Percentiles rank a stretch among this genome's conserved stretches.
Conservation (phyloP, 1,140 invertebrate species). For the Microplitis demolitor region DNA sequence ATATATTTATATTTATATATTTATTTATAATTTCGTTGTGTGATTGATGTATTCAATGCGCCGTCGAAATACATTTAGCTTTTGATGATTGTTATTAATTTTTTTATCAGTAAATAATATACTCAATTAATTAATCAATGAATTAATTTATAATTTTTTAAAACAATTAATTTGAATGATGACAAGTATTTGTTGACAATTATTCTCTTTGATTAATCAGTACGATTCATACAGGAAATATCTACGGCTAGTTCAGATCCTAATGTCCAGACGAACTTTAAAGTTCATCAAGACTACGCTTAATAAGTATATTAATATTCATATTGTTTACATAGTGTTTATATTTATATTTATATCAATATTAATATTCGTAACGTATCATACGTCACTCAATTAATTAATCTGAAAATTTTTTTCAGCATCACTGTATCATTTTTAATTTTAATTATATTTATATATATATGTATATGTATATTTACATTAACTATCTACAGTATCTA, state of each 20-base stretch:
- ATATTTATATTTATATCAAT: constrained; percentile 21
- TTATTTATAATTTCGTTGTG: constrained; percentile 25
- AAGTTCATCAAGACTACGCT: neutral
- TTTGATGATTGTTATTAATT: neutral
- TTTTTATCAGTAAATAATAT: neutral
- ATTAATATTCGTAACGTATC: too few species aligned
- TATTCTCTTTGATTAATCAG: constrained; percentile 5
- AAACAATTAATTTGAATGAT: neutral
- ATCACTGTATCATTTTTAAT: constrained; percentile 27
- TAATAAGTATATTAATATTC: neutral
- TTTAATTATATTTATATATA: constrained; percentile 29
- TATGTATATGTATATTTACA: constrained; percentile 54
- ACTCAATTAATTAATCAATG: neutral
- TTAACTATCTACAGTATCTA: constrained; percentile 63
- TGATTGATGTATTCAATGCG: constrained; percentile 27
- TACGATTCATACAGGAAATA: neutral
- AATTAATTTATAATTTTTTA: neutral
- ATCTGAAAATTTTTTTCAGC: too few species aligned
- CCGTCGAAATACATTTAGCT: neutral
- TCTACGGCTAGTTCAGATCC: neutral
- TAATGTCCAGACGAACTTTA: neutral
- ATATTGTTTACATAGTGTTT: constrained; percentile 16
- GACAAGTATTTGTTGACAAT: neutral
- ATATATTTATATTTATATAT: neutral
- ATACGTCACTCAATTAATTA: too few species aligned